Conservation (phyloP, 2,888 invertebrate genomes). For the Phyllotreta cruciferae region DNA sequence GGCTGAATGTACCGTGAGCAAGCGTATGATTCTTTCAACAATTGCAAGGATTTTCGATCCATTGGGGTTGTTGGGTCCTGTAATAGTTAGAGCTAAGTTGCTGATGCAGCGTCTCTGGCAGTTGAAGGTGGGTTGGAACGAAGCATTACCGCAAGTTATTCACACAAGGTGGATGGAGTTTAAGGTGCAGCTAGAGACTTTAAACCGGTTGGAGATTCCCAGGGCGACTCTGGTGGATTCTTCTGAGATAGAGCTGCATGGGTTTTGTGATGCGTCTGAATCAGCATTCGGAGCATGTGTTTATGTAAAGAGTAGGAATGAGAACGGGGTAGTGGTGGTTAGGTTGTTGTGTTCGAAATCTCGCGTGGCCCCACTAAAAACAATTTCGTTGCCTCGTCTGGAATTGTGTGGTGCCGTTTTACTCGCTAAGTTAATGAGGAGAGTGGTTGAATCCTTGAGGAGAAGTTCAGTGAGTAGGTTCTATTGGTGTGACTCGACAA, state of each 20-base stretch:
- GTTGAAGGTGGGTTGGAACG: too few relatives aligned
- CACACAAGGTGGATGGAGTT: too few relatives aligned
- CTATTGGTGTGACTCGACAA: constrained; percentile 27
- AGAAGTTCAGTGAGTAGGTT: background rate
- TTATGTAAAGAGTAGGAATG: constrained; percentile 15
- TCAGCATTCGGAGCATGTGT: constrained; percentile 19
- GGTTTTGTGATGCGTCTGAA: constrained; percentile 21
- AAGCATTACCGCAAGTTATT: too few relatives aligned
- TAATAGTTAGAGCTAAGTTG: too few relatives aligned
- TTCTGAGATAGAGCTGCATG: constrained; percentile 6
- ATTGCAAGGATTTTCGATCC: too few relatives aligned
- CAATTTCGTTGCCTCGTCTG: constrained; percentile 25
- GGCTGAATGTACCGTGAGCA: too few relatives aligned
- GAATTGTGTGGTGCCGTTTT: background rate
- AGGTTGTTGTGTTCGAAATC: constrained; percentile 22
- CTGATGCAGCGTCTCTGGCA: too few relatives aligned
- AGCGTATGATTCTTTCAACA: too few relatives aligned
- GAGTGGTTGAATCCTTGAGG: constrained; percentile 13
- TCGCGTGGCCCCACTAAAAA: constrained; percentile 28
- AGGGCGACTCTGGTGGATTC: background rate
- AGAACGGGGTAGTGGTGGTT: constrained; percentile 1
- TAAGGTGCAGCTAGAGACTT: too few relatives aligned
- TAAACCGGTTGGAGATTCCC: background rate
- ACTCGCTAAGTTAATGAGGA: constrained; percentile 9
- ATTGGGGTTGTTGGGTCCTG: too few relatives aligned